Evolutionary conservation across 2,888 invertebrate species (phyloP).

Genomic region (Kuschelorhynchus macadamiae): DNA sequence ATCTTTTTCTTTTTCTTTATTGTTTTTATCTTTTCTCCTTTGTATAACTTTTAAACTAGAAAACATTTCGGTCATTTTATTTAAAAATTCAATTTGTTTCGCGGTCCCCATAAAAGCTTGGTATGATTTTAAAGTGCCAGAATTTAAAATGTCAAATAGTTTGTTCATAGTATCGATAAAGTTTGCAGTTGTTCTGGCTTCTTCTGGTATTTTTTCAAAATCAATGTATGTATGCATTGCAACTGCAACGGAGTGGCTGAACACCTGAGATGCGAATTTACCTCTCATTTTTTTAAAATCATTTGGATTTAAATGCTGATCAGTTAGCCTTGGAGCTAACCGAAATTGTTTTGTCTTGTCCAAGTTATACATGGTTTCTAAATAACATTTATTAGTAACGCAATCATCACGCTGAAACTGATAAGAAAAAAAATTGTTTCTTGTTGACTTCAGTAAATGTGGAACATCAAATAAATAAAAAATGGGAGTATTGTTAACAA

Average conservation of each 20-base stretch:
- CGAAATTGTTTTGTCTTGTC: not conserved
- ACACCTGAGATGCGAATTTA: not conserved
- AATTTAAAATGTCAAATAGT: slow-evolving; percentile 22
- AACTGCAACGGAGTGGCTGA: not conserved
- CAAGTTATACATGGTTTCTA: not conserved
- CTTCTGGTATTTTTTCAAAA: too few relatives aligned
- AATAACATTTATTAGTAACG: not conserved
- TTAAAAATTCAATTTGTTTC: slow-evolving; percentile 3
- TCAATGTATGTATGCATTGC: too few relatives aligned
- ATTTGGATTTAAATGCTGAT: not conserved
- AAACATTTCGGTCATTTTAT: slow-evolving; percentile 17
- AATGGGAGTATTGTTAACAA: not conserved
- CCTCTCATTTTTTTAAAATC: not conserved
- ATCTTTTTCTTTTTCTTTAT: not conserved
- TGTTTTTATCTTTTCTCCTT: too few relatives aligned
- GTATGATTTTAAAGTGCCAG: slow-evolving; percentile 9
- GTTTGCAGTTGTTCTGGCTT: not conserved
- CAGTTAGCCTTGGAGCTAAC: not conserved
- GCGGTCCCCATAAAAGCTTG: slow-evolving; percentile 18
- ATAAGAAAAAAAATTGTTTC: not conserved
- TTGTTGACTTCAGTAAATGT: not conserved
- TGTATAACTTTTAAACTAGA: not conserved
- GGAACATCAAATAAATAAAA: slow-evolving; percentile 2
- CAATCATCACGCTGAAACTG: not conserved
- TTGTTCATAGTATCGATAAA: slow-evolving; percentile 15